Evolutionary conservation across 1,140 invertebrate genomes (phyloP), one percentile per base, ranked within the genome.

Genomic region (Drosophila lowei): DNA sequence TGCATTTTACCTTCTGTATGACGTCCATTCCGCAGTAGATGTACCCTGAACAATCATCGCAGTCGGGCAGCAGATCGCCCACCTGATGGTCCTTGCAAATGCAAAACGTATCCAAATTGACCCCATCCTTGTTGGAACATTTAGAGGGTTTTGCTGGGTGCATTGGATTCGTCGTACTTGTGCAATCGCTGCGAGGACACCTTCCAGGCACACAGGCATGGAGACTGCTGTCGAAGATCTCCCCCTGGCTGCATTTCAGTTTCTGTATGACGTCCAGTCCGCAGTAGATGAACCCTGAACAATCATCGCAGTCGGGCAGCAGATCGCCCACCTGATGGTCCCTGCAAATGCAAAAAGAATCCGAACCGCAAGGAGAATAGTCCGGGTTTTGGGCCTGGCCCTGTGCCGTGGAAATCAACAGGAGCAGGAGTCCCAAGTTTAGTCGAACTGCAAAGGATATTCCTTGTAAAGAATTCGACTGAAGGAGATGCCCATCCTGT

Each of bases 271-370:
- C 28, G 1, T 58, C 41, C 3, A 4, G 0, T 16, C 53, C 73
- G n/a, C 81, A 86, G 3, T 23, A n/a, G 42, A 54, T 76, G 54
- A 78, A 86, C 6, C 65, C 41, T 1, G 49, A 46, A 41, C 83
- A 86, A 21, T 86, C 77, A 1, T 65, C 42, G 42, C 77, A 88
- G 15, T 86, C 66, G 1, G 70, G 55, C 3, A 86, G 11, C 9
- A 53, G 2, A 1, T 53, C 59, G 0, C 71, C 78, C 15, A n/a
- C 49, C 47, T 6, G n/a, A 3, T 71, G 70, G 6, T 54, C 74
- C 4, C 30, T 23, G 13, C 81, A 86, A 0, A 66, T 34, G 23
- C 81, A 86, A 1, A 30, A 2, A 8, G 15, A 52, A 9, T 72
- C 49, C 11, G 1, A 7, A 28, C 4, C 44, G 43, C 58, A 71